phyloP scores from a whole-genome alignment of 2,888 invertebrate species.

The Tenthredo scrophulariae region DNA sequence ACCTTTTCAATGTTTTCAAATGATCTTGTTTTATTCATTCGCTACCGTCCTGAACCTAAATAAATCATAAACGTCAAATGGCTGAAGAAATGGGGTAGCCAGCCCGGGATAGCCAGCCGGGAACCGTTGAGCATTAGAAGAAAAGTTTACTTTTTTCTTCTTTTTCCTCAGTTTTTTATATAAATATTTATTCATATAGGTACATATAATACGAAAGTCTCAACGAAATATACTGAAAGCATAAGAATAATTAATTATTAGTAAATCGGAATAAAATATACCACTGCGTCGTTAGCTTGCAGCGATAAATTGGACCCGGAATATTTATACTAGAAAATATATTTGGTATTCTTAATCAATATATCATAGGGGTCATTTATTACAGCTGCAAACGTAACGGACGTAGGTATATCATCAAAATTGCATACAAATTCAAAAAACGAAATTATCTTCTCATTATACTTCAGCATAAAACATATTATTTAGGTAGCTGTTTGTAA shows the following conservation, averaged over 20 bases:
- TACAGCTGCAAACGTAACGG: neutral
- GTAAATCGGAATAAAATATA: conserved; percentile 26
- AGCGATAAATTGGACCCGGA: neutral
- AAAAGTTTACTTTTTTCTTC: neutral
- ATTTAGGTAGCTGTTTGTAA: neutral
- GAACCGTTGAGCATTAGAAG: neutral
- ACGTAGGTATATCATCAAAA: neutral
- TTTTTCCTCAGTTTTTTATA: neutral
- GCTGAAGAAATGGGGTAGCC: neutral
- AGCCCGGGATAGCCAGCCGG: neutral
- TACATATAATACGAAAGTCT: conserved; percentile 54
- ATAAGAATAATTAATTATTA: conserved; percentile 71
- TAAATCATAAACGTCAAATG: conserved; percentile 30
- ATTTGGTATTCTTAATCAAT: too few species aligned
- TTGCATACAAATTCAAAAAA: conserved; percentile 40
- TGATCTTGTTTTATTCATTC: conserved; percentile 30
- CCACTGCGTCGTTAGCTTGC: neutral
- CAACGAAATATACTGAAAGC: conserved; percentile 72
- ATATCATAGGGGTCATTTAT: neutral
- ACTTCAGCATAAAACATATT: neutral
- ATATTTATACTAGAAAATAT: neutral
- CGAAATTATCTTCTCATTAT: conserved; percentile 3
- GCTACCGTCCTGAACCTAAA: conserved; percentile 1
- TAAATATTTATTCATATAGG: neutral
- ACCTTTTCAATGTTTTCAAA: conserved; percentile 19